A percentile compares a stretch with the other conserved stretches of the same genome.
phyloP scores from a whole-genome alignment of 2,797 vertebrate genomes.

The Rhabdomys pumilio region DNA sequence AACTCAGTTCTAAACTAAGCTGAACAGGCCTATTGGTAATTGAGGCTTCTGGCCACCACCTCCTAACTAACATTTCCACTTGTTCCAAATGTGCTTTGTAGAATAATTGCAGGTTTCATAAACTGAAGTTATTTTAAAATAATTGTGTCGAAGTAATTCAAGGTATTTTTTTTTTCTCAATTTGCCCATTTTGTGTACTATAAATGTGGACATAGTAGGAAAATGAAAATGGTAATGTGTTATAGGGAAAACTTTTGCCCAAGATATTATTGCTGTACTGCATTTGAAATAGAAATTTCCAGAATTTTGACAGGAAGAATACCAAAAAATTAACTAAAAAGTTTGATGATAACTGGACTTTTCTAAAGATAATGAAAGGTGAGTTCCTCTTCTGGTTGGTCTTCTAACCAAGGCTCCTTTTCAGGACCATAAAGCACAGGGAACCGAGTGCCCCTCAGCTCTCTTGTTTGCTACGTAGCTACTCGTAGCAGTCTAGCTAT shows the following conservation, averaged over 20 bases:
- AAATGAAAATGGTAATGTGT: neutral
- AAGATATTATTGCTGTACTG: neutral
- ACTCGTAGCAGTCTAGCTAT: neutral
- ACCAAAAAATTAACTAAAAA: constrained; percentile 27
- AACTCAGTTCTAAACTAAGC: too few species aligned
- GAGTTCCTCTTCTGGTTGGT: neutral
- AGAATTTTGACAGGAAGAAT: constrained; percentile 46
- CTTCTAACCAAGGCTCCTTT: neutral
- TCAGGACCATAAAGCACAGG: neutral
- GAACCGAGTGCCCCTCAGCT: constrained; percentile 7
- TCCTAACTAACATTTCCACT: too few species aligned
- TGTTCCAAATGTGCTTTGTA: neutral
- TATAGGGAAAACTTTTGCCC: constrained; percentile 43
- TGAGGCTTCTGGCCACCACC: neutral
- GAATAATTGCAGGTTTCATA: neutral
- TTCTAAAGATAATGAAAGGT: constrained; percentile 39
- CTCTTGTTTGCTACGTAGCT: neutral
- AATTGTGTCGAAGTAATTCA: neutral
- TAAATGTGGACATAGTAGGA: constrained; percentile 48
- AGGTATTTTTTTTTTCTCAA: neutral
- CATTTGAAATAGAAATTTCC: constrained; percentile 40
- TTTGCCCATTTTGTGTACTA: neutral
- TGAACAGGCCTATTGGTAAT: neutral
- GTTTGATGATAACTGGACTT: constrained; percentile 11
- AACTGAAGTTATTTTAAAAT: neutral